A percentile compares a stretch with the other conserved stretches of the same genome.
Evolutionary conservation across 1,140 invertebrate genomes (phyloP).

Genomic region (Neodiprion fabricii): DNA sequence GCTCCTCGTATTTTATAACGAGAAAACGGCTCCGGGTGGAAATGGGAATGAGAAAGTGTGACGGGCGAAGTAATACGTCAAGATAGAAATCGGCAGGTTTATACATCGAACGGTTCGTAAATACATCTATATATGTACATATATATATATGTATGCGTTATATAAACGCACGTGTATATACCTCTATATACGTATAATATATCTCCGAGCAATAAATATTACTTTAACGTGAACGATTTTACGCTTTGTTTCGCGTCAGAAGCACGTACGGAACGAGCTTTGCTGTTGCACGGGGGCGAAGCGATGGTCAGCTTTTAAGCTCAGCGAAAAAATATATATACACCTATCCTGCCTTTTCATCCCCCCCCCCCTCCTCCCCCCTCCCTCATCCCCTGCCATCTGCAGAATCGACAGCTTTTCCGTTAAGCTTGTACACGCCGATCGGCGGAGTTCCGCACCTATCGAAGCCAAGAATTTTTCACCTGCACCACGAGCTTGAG

Average conservation of each 20-base stretch:
- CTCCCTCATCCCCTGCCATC: too few relatives aligned
- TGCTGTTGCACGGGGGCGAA: background rate
- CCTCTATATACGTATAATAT: background rate
- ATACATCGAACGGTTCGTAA: too few relatives aligned
- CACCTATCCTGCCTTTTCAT: background rate
- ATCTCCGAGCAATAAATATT: background rate
- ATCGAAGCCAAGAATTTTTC: too few relatives aligned
- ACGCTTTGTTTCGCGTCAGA: background rate
- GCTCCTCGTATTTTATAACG: too few relatives aligned
- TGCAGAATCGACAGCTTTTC: background rate
- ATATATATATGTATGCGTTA: too few relatives aligned
- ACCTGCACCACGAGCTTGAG: too few relatives aligned
- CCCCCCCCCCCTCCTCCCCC: background rate
- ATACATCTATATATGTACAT: too few relatives aligned
- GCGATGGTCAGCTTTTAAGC: background rate
- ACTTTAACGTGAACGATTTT: background rate
- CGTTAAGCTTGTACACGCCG: conserved; percentile 5
- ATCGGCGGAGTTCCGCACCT: conserved; percentile 16
- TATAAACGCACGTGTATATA: background rate
- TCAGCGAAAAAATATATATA: background rate
- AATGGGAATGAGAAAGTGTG: too few relatives aligned
- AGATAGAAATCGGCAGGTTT: too few relatives aligned
- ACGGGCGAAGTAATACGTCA: too few relatives aligned
- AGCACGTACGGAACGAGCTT: background rate
- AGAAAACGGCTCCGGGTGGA: too few relatives aligned